Evolutionary conservation across 53 echinoderm and acorn worm genomes (phyloP), one percentile per base, ranked within the genome.

Genomic region (Patiria pectinifera): DNA sequence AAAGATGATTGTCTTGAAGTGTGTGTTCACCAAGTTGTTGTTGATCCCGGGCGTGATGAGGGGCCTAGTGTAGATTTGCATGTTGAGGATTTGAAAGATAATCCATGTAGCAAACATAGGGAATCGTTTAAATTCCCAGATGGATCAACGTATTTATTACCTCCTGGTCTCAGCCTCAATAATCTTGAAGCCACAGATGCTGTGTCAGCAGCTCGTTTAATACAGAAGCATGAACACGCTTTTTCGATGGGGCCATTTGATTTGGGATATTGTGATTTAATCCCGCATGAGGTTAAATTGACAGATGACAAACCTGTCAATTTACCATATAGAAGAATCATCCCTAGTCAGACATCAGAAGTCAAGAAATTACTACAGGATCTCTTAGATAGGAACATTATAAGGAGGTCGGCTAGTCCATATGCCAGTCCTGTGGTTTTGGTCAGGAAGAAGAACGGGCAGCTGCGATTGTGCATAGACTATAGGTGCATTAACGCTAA

Each of bases 201-300:
- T 63, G 47, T 44, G 1, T 62, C 45, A 82, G 92, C 94, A 1
- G 93, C 84, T 2, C 19, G 13, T 9, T 69, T 96, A 5, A 71
- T 96, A 70, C 61, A 19, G 45, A 91, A 94, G 47, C 91, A 96
- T 87, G 66, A 76, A 62, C 22, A 84, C 3, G 94, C 78, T 10
- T 96, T 96, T 22, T 92, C 92, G 9, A 86, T 59, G 18, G 87
- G 69, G 23, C 93, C 93, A 19, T 93, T 93, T 91, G 95, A 95
- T 83, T 46, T 94, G 19, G 92, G 96, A 3, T 87, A 90, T 24
- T 95, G 96, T 59, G 63, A 87, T 44, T 69, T 91, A 0, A 95
- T 94, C 62, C 94, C 94, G 44, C 95, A 95, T 58, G 85, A 91
- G 35, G 92, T 95, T 59, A 89, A 82, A 47, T 19, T 95, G 15